phyloP scores from a whole-genome alignment of 2,888 invertebrate genomes.

The Crioceris asparagi region DNA sequence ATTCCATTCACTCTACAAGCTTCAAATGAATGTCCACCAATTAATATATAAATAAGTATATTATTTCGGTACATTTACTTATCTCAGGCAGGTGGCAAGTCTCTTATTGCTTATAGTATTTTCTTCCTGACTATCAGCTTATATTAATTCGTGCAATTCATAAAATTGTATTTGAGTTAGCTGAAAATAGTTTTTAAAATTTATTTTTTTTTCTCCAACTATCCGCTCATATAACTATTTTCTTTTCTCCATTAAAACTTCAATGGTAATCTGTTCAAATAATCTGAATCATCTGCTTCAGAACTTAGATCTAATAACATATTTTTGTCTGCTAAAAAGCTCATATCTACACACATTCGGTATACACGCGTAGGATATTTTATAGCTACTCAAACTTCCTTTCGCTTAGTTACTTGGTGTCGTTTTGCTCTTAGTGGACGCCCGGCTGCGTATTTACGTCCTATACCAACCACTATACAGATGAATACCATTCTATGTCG shows the following conservation, averaged over 20 bases:
- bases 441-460: no score
- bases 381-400: not conserved
- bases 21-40: no score
- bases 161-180: not conserved
- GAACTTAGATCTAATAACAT: not conserved
- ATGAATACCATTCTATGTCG: no score
- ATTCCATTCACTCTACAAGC: no score
- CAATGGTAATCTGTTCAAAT: not conserved
- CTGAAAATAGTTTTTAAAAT: not conserved
- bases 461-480: no score
- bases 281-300: not conserved
- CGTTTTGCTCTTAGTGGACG: not conserved
- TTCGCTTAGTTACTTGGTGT: not conserved
- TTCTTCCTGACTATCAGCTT: no score
- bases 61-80: no score
- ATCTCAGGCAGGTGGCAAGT: no score
- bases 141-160: not conserved
- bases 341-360: not conserved
- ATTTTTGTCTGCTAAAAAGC: not conserved
- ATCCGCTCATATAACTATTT: not conserved
- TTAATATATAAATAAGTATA: no score
- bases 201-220: not conserved
- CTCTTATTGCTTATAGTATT: no score
- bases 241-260: not conserved
- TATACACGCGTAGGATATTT: not conserved